phyloP scores from a whole-genome alignment of 2,113 vertebrate genomes.

The Antechinus stuartii region DNA sequence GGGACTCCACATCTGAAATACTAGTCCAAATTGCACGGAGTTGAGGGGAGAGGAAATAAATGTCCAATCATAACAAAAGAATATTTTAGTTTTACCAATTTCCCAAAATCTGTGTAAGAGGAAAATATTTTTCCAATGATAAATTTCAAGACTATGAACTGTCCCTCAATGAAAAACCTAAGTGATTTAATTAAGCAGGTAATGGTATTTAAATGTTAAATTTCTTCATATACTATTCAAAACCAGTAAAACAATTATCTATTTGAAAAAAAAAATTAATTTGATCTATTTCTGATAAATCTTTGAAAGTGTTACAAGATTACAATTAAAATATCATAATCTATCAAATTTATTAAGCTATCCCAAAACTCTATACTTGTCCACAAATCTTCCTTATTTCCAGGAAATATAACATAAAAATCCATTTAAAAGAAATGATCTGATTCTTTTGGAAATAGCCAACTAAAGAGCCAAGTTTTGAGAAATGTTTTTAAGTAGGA shows the following conservation, averaged over 20 bases:
- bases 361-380: background rate
- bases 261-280: background rate
- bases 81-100: too few relatives aligned
- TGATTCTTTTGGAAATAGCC: slow-evolving; percentile 47
- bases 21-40: too few relatives aligned
- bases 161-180: slow-evolving; percentile 16
- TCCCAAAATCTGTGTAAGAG: too few relatives aligned
- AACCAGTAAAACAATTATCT: background rate
- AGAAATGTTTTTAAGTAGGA: slow-evolving; percentile 52
- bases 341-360: slow-evolving; percentile 34
- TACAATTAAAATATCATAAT: slow-evolving; percentile 23
- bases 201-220: slow-evolving; percentile 1
- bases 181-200: slow-evolving; percentile 9
- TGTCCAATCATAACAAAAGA: too few relatives aligned
- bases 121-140: background rate
- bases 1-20: too few relatives aligned
- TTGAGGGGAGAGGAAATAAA: too few relatives aligned
- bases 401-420: slow-evolving; percentile 36
- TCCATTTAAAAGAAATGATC: background rate
- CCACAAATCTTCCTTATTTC: background rate
- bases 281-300: too few relatives aligned
- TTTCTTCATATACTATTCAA: background rate
- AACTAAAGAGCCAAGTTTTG: slow-evolving; percentile 38
- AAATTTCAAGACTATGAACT: slow-evolving; percentile 1
- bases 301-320: background rate